These are phyloP conservation scores for Euura saliciscinereae DNA, from an alignment of 1,140 invertebrate species.

Conservation along the genomic window DNA sequence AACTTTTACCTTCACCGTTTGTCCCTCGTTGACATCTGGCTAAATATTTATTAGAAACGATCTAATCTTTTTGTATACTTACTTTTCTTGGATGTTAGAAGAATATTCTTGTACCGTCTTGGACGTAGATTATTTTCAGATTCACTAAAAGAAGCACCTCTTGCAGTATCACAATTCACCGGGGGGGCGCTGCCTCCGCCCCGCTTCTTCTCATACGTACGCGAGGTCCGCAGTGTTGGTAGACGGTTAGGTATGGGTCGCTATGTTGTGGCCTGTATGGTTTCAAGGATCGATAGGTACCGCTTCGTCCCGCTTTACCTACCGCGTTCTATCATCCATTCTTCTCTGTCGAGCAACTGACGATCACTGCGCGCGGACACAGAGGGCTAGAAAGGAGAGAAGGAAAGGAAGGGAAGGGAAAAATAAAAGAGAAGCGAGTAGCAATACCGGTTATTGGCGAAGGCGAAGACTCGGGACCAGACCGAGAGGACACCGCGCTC, in stretches of 20 bases:
- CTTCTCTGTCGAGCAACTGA: neutral
- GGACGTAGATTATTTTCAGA: too few relatives aligned
- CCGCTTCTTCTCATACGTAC: neutral
- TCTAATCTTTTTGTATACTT: too few relatives aligned
- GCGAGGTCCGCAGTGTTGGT: too few relatives aligned
- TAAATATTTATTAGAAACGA: too few relatives aligned
- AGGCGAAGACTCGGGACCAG: neutral
- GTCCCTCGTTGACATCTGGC: too few relatives aligned
- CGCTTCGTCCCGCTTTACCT: neutral
- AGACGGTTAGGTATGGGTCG: neutral
- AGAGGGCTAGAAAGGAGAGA: constrained; percentile 1
- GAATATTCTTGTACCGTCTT: too few relatives aligned
- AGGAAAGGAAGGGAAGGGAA: constrained; percentile 30
- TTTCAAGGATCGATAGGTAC: neutral
- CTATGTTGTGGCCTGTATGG: neutral
- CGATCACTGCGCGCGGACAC: neutral
- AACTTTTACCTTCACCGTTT: too few relatives aligned
- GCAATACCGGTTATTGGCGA: constrained; percentile 51
- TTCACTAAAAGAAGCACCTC: too few relatives aligned
- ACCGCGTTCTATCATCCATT: neutral
- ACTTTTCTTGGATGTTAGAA: too few relatives aligned
- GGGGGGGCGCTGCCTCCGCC: neutral
- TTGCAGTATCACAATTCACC: too few relatives aligned
- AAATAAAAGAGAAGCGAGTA: constrained; percentile 19
- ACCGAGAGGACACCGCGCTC: neutral